A percentile compares a stretch with the other conserved stretches of the same genome.
Conservation (phyloP, 2,797 vertebrate genomes). For the Microcaecilia unicolor region DNA sequence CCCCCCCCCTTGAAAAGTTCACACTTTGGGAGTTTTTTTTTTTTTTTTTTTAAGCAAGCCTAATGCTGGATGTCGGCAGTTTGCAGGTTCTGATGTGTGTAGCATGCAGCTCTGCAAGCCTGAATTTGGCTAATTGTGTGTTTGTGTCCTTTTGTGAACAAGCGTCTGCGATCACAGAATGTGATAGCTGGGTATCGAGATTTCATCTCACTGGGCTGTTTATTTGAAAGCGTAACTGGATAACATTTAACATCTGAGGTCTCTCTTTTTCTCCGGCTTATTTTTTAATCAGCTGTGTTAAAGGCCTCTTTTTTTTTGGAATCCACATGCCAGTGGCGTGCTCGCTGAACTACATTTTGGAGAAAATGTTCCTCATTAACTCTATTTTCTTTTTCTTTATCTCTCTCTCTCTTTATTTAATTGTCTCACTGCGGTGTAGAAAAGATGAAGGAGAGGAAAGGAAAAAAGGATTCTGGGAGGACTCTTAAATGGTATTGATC, state of each 20-base stretch:
- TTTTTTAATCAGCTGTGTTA: constrained; percentile 8
- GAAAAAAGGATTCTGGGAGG: constrained; percentile 6
- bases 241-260: constrained; percentile 50
- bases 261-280: constrained; percentile 10
- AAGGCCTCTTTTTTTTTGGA: constrained; percentile 3
- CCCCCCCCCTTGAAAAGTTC: too few species aligned
- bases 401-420: constrained; percentile 12
- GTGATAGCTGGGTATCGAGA: constrained; percentile 22
- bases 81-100: constrained; percentile 16
- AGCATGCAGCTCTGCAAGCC: too few species aligned
- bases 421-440: constrained; percentile 14
- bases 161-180: constrained; percentile 25
- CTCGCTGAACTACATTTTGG: constrained; percentile 18
- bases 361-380: constrained; percentile 36
- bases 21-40: constrained; percentile 25
- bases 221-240: constrained; percentile 48
- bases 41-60: constrained; percentile 27
- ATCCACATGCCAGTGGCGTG: constrained; percentile 17
- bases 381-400: constrained; percentile 14
- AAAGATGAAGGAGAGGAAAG: constrained; percentile 26
- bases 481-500: not conserved
- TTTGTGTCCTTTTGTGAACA: constrained; percentile 19
- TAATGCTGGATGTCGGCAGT: constrained; percentile 18
- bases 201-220: constrained; percentile 40
- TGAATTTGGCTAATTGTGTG: fast-evolving